These are phyloP conservation scores for Trilocha varians DNA, from an alignment of 2,888 invertebrate genomes.

Conservation along the genomic window DNA sequence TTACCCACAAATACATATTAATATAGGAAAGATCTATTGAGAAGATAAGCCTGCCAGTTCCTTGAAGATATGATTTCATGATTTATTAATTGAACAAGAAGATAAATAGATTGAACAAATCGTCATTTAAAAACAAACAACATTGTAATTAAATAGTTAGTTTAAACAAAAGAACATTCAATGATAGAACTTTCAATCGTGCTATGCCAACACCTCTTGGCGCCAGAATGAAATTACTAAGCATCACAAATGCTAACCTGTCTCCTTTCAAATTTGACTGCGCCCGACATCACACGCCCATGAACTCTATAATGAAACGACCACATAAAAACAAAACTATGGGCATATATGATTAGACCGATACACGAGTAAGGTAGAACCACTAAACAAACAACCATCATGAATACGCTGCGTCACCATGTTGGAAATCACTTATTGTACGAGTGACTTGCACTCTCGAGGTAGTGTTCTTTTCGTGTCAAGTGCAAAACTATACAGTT, in stretches of 20 bases:
- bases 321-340: conserved; percentile 70
- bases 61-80: no score
- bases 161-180: conserved; percentile 26
- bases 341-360: conserved; percentile 72
- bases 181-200: conserved; percentile 34
- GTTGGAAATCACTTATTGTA: conserved; percentile 72
- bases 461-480: conserved; percentile 49
- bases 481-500: neutral
- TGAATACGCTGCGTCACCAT: conserved; percentile 64
- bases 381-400: conserved; percentile 72
- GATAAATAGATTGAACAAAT: neutral
- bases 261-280: conserved; percentile 71
- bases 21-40: no score
- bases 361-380: conserved; percentile 72
- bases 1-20: no score
- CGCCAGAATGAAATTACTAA: conserved; percentile 64
- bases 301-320: conserved; percentile 71
- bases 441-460: conserved; percentile 62
- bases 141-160: conserved; percentile 7
- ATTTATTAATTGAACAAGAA: neutral
- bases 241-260: conserved; percentile 57
- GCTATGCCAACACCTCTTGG: conserved; percentile 55
- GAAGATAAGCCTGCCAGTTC: no score
- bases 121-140: conserved; percentile 6
- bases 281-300: conserved; percentile 70